Percentiles rank a stretch among this genome's conserved stretches.
These are phyloP conservation scores for Varanus komodoensis DNA, from an alignment of 2,113 vertebrate genomes.

Conservation along the genomic window DNA sequence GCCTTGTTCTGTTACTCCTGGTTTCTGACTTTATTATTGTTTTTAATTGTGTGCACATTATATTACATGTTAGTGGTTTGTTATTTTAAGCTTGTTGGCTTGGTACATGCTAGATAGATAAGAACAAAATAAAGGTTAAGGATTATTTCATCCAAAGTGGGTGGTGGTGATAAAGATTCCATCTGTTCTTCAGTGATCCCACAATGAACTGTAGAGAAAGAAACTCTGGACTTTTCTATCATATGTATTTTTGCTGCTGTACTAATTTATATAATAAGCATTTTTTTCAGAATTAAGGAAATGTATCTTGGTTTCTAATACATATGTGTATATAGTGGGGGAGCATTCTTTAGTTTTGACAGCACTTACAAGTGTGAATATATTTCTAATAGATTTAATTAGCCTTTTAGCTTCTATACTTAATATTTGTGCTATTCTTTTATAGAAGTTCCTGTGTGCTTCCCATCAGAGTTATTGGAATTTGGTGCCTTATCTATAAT, in stretches of 20 bases:
- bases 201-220: neutral
- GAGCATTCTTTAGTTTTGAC: slow-evolving; percentile 54
- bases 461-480: slow-evolving; percentile 66
- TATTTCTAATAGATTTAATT: slow-evolving; percentile 56
- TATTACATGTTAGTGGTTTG: neutral
- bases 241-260: neutral
- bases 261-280: slow-evolving; percentile 2
- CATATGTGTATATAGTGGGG: slow-evolving; percentile 27
- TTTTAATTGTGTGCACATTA: neutral
- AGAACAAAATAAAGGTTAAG: neutral
- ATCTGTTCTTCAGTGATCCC: neutral
- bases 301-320: slow-evolving; percentile 29
- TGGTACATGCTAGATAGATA: neutral
- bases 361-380: slow-evolving; percentile 10
- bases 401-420: slow-evolving; percentile 46
- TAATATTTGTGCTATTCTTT: slow-evolving; percentile 58
- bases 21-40: neutral
- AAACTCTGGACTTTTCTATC: neutral
- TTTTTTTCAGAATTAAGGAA: slow-evolving; percentile 32
- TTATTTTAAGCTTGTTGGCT: neutral
- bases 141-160: neutral
- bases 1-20: neutral
- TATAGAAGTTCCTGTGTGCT: slow-evolving; percentile 30
- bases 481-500: slow-evolving; percentile 66
- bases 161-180: neutral